Evolutionary conservation across 2,797 vertebrate species (phyloP).

Genomic region (Coccyzus lansbergi): DNA sequence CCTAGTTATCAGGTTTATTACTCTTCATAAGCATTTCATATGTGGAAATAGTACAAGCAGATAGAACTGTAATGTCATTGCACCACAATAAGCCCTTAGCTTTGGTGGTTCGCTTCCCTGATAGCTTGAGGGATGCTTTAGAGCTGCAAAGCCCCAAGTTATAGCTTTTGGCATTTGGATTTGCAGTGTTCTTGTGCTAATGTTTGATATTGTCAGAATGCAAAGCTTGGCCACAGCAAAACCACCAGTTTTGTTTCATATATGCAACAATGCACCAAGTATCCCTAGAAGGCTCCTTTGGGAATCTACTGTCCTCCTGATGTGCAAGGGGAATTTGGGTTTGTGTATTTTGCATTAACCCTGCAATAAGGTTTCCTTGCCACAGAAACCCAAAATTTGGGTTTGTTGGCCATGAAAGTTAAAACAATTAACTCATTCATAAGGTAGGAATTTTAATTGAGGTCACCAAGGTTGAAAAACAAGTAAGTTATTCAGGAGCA

Average conservation of each 20-base stretch:
- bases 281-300: background rate
- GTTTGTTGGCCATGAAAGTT: background rate
- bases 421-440: constrained; percentile 65
- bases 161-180: background rate
- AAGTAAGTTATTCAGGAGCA: constrained; percentile 48
- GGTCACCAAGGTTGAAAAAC: constrained; percentile 27
- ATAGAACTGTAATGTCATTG: background rate
- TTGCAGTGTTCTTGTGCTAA: background rate
- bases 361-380: background rate
- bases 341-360: background rate
- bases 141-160: background rate
- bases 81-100: background rate
- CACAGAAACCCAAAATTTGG: background rate
- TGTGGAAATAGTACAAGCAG: background rate
- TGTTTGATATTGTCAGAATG: background rate
- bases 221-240: background rate
- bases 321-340: background rate
- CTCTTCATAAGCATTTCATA: background rate
- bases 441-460: constrained; percentile 52
- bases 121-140: background rate
- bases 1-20: background rate
- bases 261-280: background rate
- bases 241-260: background rate
- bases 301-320: background rate
- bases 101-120: background rate